Evolutionary conservation across 2,888 invertebrate species (phyloP).

Genomic region (Altica lythri): DNA sequence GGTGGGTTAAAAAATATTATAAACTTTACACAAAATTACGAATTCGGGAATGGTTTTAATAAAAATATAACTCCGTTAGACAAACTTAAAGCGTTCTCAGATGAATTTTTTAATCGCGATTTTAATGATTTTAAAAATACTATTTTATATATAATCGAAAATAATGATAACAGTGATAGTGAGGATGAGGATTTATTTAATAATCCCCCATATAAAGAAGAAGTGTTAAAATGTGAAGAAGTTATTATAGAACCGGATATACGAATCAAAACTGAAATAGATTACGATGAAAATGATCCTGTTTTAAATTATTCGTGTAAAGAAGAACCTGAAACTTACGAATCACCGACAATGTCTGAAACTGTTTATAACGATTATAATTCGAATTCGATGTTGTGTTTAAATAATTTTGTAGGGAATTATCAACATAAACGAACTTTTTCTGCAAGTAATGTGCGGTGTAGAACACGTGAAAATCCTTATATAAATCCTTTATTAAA

Average conservation of each 20-base stretch:
- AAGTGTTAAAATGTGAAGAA: slow-evolving; percentile 47
- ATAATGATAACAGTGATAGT: slow-evolving; percentile 24
- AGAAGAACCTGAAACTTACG: slow-evolving; percentile 22
- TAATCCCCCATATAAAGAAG: slow-evolving; percentile 27
- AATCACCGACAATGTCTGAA: too few relatives aligned
- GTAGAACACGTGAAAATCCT: slow-evolving; percentile 53
- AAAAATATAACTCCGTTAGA: slow-evolving; percentile 50
- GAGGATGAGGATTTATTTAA: slow-evolving; percentile 23
- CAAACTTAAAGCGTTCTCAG: slow-evolving; percentile 51
- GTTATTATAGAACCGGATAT: slow-evolving; percentile 53
- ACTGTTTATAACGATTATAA: too few relatives aligned
- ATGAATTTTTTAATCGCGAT: slow-evolving; percentile 52
- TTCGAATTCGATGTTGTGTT: slow-evolving; percentile 43
- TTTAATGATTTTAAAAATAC: slow-evolving; percentile 52
- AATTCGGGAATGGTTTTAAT: slow-evolving; percentile 50
- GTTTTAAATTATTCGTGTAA: slow-evolving; percentile 16
- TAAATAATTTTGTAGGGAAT: slow-evolving; percentile 45
- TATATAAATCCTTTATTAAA: slow-evolving; percentile 54
- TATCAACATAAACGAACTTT: slow-evolving; percentile 43
- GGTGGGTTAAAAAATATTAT: slow-evolving; percentile 52
- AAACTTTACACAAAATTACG: slow-evolving; percentile 52
- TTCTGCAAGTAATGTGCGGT: slow-evolving; percentile 49
- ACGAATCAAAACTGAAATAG: slow-evolving; percentile 43
- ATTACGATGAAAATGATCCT: slow-evolving; percentile 36
- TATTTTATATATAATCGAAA: slow-evolving; percentile 44